Conservation (phyloP, 2,113 vertebrate species). For the Protobothrops flavoviridis region DNA sequence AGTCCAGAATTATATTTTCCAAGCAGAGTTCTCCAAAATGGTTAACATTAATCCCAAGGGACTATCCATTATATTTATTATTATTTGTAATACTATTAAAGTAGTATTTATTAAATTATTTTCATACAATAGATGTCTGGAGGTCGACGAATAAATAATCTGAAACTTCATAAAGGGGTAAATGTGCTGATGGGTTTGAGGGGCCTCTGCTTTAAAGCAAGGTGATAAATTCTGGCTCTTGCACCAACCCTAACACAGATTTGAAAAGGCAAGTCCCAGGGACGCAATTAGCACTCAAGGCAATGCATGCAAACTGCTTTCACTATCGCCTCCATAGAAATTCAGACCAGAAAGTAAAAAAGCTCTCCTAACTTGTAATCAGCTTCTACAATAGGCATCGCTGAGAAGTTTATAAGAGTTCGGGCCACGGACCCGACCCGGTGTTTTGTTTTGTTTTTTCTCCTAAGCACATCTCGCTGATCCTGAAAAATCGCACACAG, state of each 20-base stretch:
- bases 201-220: not conserved
- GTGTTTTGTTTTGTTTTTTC: not conserved
- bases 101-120: not conserved
- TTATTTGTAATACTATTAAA: not conserved
- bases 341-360: not conserved
- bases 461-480: not conserved
- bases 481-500: not conserved
- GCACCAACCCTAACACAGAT: not conserved
- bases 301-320: not conserved
- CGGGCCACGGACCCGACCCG: not conserved
- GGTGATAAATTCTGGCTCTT: not conserved
- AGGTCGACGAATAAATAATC: not conserved
- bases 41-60: not conserved
- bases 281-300: not conserved
- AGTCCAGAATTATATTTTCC: not conserved
- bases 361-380: not conserved
- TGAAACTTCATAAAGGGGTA: not conserved
- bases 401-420: not conserved
- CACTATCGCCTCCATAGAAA: not conserved
- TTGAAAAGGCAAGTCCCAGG: not conserved
- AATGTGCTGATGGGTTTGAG: not conserved
- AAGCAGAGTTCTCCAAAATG: not conserved
- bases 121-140: not conserved
- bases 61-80: not conserved
- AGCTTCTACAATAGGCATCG: not conserved